Evolutionary conservation across 1,140 invertebrate genomes (phyloP), one percentile per base, ranked within the genome.

Genomic region (Globodera ellingtonae): DNA sequence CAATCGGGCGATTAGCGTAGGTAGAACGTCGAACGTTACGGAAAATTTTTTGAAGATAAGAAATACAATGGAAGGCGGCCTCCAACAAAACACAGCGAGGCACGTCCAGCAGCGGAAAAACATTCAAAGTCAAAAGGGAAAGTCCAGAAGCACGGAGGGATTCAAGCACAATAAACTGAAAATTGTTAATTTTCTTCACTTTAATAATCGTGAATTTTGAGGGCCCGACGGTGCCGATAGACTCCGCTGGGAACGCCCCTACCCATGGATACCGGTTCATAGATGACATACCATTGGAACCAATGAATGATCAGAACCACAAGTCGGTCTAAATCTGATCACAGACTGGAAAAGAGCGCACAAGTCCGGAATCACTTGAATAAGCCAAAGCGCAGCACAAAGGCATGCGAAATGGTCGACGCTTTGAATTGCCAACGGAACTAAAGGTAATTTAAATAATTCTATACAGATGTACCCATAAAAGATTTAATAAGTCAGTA

Each of bases 41-140:
- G 5, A 85, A 46, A 9, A 69, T 72, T 69, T 72, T 48, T 24
- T 78, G 67, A 0, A 85, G 21, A 46, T 86, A 85, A 7, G 81
- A 72, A 6, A 86, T 56, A 4, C 82, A 56, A 9, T 75, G 75
- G 21, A 83, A 78, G 44, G 72, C 84, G 44, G 79, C 82, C 5
- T 44, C 24, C 21, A 86, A 75, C 21, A 85, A 50, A 7, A 86
- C 70, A 71, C 86, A 88, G 47, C 86, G 78, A 21, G 79, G 78
- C 48, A 86, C 47, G 65, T 86, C 85, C 35, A 86, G 52, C 44
- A 89, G 65, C 18, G 85, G 85, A 71, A 88, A 88, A 1, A 87
- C 81, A 21, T 65, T 52, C 79, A 83, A 78, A 15, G 73, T 72
- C 6, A 88, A 65, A 3, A 87, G n/a, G 44, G 81, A 79, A 52